phyloP scores from a whole-genome alignment of 2,113 vertebrate genomes.

The Nycticebus coucang region DNA sequence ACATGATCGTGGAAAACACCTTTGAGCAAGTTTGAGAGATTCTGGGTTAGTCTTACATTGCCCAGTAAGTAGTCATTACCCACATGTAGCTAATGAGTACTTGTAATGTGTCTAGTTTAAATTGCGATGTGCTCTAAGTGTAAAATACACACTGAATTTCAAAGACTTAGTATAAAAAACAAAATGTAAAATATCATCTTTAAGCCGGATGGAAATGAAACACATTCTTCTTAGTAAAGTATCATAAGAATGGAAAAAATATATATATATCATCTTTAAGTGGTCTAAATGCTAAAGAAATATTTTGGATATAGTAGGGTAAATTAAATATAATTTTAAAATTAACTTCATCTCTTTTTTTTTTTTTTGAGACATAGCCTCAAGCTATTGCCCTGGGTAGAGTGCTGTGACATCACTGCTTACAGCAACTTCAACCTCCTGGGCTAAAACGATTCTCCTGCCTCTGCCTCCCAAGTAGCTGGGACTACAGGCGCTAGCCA shows the following conservation, averaged over 20 bases:
- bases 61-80: background rate
- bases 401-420: no score
- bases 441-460: no score
- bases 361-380: background rate
- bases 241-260: no score
- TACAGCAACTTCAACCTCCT: no score
- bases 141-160: background rate
- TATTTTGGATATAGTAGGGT: background rate
- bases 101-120: background rate
- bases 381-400: no score
- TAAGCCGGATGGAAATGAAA: no score
- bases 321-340: conserved; percentile 27
- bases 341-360: background rate
- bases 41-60: background rate
- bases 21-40: background rate
- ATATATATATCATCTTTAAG: background rate
- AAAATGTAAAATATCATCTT: background rate
- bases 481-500: no score
- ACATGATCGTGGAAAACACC: background rate
- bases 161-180: background rate
- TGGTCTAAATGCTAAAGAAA: no score
- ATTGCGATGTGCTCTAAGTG: background rate
- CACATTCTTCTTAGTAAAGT: no score
- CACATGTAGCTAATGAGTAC: background rate
- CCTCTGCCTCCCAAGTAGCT: no score